These are phyloP conservation scores for Manis javanica DNA, from an alignment of 2,797 vertebrate species.

Conservation along the genomic window DNA sequence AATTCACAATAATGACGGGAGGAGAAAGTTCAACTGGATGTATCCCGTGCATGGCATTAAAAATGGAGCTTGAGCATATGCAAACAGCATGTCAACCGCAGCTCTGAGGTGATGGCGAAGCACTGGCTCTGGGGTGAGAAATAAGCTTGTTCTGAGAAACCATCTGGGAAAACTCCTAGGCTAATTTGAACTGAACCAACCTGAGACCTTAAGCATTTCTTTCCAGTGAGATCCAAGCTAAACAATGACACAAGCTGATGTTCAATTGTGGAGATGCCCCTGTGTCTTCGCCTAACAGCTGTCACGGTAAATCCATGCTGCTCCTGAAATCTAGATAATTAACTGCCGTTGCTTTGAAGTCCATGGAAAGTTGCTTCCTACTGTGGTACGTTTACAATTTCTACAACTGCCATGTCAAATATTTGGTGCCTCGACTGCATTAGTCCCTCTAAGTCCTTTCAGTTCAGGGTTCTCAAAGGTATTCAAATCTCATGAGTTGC, in stretches of 20 bases:
- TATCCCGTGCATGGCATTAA: background rate
- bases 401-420: background rate
- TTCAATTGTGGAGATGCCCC: slow-evolving; percentile 1
- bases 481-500: slow-evolving; percentile 40
- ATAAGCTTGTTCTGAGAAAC: slow-evolving; percentile 48
- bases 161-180: slow-evolving; percentile 66
- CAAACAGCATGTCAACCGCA: background rate
- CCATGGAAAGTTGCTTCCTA: slow-evolving; percentile 62
- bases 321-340: slow-evolving; percentile 59
- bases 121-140: background rate
- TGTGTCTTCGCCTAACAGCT: slow-evolving; percentile 62
- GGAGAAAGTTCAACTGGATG: background rate
- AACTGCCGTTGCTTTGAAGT: slow-evolving; percentile 69
- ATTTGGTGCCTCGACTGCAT: background rate
- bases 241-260: slow-evolving; percentile 65
- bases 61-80: background rate
- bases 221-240: slow-evolving; percentile 57
- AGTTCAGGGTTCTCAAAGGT: slow-evolving; percentile 47
- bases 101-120: background rate
- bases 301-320: slow-evolving; percentile 7
- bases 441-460: slow-evolving; percentile 3
- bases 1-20: background rate
- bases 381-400: slow-evolving; percentile 60
- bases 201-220: slow-evolving; percentile 68
- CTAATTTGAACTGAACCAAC: slow-evolving; percentile 72